Percentiles rank a stretch among this genome's conserved stretches.
Evolutionary conservation across 2,113 vertebrate species (phyloP).

Genomic region (Corydoras sp.): DNA sequence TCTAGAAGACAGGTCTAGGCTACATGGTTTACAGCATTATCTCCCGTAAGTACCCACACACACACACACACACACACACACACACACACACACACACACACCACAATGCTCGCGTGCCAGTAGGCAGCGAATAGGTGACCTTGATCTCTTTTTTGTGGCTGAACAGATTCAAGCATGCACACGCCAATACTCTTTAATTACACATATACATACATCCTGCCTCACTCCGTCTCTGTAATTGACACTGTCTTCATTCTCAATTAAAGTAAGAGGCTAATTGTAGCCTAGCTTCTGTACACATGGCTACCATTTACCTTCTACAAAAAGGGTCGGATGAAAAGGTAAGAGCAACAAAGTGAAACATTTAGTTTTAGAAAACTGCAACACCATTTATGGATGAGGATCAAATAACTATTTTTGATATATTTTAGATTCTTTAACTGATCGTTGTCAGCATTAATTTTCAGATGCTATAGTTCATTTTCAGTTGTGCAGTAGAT

Average conservation of each 20-base stretch:
- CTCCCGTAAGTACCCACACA: not conserved
- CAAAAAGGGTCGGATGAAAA: slow-evolving; percentile 26
- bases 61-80: not conserved
- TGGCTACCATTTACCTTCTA: slow-evolving; percentile 57
- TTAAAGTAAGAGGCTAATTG: slow-evolving; percentile 62
- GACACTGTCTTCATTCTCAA: slow-evolving; percentile 60
- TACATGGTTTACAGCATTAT: not conserved
- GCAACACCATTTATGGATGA: too few relatives aligned
- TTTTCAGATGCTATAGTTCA: too few relatives aligned
- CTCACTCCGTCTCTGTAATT: slow-evolving; percentile 55
- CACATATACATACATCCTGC: slow-evolving; percentile 17
- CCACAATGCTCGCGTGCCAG: not conserved
- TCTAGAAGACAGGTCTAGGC: too few relatives aligned
- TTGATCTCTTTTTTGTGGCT: slow-evolving; percentile 38
- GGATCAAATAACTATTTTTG: too few relatives aligned
- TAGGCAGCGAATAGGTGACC: slow-evolving; percentile 36
- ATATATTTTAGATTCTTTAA: too few relatives aligned
- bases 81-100: not conserved
- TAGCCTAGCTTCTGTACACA: slow-evolving; percentile 50
- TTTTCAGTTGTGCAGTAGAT: not conserved
- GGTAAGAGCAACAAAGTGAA: not conserved
- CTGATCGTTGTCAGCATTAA: too few relatives aligned
- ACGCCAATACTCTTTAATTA: slow-evolving; percentile 37
- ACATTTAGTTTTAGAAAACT: too few relatives aligned
- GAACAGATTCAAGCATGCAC: slow-evolving; percentile 30